Evolutionary conservation across 1,140 invertebrate genomes (phyloP).

Genomic region (Drosophila mauritiana): DNA sequence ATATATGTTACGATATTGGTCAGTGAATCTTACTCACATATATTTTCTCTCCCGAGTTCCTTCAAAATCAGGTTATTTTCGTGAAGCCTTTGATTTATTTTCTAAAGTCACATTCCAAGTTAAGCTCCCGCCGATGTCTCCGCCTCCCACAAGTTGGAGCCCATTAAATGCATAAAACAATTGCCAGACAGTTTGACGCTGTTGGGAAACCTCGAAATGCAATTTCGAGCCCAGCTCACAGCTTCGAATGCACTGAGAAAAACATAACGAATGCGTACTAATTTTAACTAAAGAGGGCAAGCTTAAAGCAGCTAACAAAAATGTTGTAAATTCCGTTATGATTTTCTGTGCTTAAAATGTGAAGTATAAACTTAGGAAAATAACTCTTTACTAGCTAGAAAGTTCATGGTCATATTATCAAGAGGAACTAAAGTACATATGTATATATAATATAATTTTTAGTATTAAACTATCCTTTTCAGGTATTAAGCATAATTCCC

Average conservation of each 20-base stretch:
- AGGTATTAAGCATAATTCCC: too few species aligned
- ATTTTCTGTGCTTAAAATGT: too few species aligned
- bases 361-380: too few species aligned
- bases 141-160: slow-evolving; percentile 5
- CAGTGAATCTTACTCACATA: neutral
- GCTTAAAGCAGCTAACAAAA: too few species aligned
- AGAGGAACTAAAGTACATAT: too few species aligned
- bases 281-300: too few species aligned
- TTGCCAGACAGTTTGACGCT: slow-evolving; percentile 79
- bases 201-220: slow-evolving; percentile 54
- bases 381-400: too few species aligned
- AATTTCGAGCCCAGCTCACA: slow-evolving; percentile 8
- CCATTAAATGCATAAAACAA: slow-evolving; percentile 80
- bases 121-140: slow-evolving; percentile 6
- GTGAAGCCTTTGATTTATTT: neutral
- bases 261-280: neutral
- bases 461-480: too few species aligned
- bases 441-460: too few species aligned
- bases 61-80: neutral
- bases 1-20: too few species aligned
- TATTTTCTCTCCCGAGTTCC: neutral
- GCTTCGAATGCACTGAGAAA: slow-evolving; percentile 1
- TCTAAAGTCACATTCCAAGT: slow-evolving; percentile 16
- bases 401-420: too few species aligned
- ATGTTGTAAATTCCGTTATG: too few species aligned